phyloP scores from a whole-genome alignment of 37 sponge, comb jelly and placozoan genomes.

The Chondrilla cf. caribensis region DNA sequence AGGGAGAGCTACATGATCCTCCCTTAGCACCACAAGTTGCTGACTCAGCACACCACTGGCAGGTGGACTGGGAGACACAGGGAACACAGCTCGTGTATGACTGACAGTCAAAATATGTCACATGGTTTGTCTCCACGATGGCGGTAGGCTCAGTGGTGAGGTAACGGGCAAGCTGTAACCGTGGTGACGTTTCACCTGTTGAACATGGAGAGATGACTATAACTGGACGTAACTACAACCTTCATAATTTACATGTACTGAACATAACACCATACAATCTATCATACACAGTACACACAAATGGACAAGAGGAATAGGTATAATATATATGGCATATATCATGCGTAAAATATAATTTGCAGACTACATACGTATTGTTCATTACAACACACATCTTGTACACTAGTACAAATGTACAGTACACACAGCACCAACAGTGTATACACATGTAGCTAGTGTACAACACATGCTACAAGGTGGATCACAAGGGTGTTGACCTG shows the following conservation, averaged over 20 bases:
- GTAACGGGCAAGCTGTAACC: background rate
- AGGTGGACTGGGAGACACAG: background rate
- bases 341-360: no score
- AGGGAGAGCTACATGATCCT: background rate
- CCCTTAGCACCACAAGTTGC: background rate
- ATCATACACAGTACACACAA: no score
- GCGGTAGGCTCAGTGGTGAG: background rate
- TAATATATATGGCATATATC: no score
- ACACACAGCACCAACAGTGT: slow-evolving; percentile 10
- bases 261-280: no score
- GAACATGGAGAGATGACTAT: no score
- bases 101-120: slow-evolving; percentile 10
- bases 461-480: no score
- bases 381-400: background rate
- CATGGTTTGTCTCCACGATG: background rate
- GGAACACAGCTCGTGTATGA: background rate
- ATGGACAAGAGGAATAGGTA: no score
- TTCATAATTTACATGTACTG: no score
- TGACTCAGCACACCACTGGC: background rate
- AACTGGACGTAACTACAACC: no score
- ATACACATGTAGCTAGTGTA: no score
- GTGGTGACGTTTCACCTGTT: background rate
- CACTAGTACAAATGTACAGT: background rate
- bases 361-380: no score
- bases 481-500: no score